A percentile compares a stretch with the other conserved stretches of the same genome.
These are phyloP conservation scores for Acrocephalus scirpaceus DNA, from an alignment of 2,797 vertebrate genomes.

Conservation along the genomic window DNA sequence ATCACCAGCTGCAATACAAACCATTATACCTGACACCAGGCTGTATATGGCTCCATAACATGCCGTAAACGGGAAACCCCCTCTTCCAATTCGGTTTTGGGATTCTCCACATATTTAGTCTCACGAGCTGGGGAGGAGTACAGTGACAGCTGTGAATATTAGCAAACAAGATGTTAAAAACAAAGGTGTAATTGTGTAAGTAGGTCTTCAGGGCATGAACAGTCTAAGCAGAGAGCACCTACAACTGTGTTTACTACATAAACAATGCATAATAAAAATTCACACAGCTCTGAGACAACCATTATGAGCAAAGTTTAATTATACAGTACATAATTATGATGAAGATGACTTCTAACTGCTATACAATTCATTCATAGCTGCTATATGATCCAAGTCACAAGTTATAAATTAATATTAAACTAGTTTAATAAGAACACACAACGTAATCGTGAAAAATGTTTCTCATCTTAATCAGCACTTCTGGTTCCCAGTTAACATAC, in stretches of 20 bases:
- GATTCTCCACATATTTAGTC: conserved; percentile 74
- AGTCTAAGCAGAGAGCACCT: not conserved
- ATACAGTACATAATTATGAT: not conserved
- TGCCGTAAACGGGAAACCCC: conserved; percentile 81
- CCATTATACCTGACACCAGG: conserved; percentile 84
- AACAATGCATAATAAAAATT: conserved; percentile 30
- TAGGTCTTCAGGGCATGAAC: conserved; percentile 35
- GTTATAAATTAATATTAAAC: conserved; percentile 48
- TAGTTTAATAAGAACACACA: conserved; percentile 30
- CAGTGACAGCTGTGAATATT: conserved; percentile 85
- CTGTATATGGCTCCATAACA: conserved; percentile 80
- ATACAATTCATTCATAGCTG: conserved; percentile 30
- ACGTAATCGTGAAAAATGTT: conserved; percentile 25
- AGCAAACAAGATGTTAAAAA: conserved; percentile 67
- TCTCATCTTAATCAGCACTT: conserved; percentile 44
- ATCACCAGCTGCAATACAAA: not conserved
- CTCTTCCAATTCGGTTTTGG: conserved; percentile 82
- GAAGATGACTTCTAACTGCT: conserved; percentile 46
- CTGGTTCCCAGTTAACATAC: conserved; percentile 19
- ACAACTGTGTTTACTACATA: not conserved
- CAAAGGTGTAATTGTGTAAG: not conserved
- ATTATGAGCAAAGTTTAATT: conserved; percentile 57
- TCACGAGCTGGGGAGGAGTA: conserved; percentile 82
- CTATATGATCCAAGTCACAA: conserved; percentile 38
- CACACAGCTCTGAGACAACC: conserved; percentile 14